Conservation (phyloP, 2,113 vertebrate genomes). For the Alexandromys fortis region DNA sequence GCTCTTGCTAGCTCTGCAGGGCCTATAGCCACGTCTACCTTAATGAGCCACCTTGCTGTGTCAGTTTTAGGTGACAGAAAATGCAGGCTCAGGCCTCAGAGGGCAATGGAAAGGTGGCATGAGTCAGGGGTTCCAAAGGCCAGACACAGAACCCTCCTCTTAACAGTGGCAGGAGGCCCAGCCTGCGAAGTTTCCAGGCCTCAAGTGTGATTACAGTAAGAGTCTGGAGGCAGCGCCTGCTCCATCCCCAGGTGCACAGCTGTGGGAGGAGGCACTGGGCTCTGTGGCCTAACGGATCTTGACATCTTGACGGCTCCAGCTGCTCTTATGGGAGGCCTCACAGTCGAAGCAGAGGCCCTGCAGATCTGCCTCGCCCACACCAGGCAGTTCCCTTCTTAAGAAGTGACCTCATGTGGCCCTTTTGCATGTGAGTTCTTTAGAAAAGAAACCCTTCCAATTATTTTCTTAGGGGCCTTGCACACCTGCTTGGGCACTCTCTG, state of each 20-base stretch:
- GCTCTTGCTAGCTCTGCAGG: not conserved
- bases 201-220: conserved; percentile 69
- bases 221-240: conserved; percentile 43
- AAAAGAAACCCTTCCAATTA: conserved; percentile 22
- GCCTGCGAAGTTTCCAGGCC: conserved; percentile 57
- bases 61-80: conserved; percentile 43
- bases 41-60: conserved; percentile 27
- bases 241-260: conserved; percentile 47
- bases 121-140: conserved; percentile 72
- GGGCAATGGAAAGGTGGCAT: conserved; percentile 59
- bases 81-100: conserved; percentile 3
- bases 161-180: not conserved
- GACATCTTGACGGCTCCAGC: conserved; percentile 16
- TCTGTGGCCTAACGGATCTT: conserved; percentile 59
- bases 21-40: not conserved
- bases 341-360: not conserved
- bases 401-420: conserved; percentile 60
- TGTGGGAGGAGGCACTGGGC: conserved; percentile 51
- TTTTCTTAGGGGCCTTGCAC: not conserved
- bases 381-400: conserved; percentile 64
- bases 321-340: not conserved
- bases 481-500: not conserved
- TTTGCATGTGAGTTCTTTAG: conserved; percentile 67
- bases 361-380: not conserved
- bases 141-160: conserved; percentile 10